A percentile compares a stretch with the other conserved stretches of the same genome.
Evolutionary conservation across 2,888 invertebrate species (phyloP).

Genomic region (Celastrina argiolus): DNA sequence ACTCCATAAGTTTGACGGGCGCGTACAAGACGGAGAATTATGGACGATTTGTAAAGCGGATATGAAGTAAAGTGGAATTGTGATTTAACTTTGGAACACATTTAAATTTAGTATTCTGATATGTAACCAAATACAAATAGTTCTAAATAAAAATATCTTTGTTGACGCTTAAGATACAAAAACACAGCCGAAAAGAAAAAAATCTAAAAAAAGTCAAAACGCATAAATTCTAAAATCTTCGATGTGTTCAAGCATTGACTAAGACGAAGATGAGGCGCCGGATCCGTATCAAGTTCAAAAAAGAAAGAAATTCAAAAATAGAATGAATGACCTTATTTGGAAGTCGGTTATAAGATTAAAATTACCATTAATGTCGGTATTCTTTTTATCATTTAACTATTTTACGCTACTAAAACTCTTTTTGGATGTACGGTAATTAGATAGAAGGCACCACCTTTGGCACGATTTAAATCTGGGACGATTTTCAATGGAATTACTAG

Average conservation of each 20-base stretch:
- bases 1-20: constrained; percentile 28
- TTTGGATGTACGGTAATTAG: not conserved
- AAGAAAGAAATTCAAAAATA: not conserved
- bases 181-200: too few relatives aligned
- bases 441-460: constrained; percentile 25
- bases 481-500: constrained; percentile 26
- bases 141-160: too few relatives aligned
- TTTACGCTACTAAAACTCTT: not conserved
- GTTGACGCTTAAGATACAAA: too few relatives aligned
- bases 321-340: too few relatives aligned
- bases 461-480: constrained; percentile 36
- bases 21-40: constrained; percentile 11
- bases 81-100: not conserved
- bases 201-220: too few relatives aligned
- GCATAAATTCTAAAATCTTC: too few relatives aligned
- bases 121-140: too few relatives aligned
- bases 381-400: not conserved
- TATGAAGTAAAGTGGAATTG: not conserved
- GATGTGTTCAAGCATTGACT: too few relatives aligned
- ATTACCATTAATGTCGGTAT: too few relatives aligned
- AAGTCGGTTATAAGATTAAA: too few relatives aligned
- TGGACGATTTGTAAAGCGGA: constrained; percentile 12
- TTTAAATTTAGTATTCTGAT: not conserved
- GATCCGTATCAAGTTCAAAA: too few relatives aligned
- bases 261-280: too few relatives aligned